Evolutionary conservation across 2,888 invertebrate species (phyloP).

Genomic region (Pachycephus smyrnensis): DNA sequence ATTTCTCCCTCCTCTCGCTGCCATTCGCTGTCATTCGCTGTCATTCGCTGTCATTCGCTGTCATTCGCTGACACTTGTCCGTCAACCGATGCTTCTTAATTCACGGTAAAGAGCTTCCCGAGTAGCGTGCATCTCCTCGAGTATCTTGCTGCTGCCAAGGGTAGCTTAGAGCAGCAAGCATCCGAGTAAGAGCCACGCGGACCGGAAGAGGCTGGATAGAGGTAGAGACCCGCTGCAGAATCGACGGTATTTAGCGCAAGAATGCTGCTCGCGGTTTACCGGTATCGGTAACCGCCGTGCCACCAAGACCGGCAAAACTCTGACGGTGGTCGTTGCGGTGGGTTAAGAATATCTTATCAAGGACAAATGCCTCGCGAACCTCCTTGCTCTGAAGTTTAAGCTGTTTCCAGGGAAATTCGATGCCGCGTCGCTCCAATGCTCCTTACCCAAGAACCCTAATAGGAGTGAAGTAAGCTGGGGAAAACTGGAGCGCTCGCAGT

Average conservation of each 20-base stretch:
- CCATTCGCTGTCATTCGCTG: no score
- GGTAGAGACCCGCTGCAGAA: background rate
- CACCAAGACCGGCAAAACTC: no score
- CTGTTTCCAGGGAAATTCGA: slow-evolving; percentile 4
- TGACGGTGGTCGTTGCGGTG: background rate
- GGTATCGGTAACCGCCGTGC: slow-evolving; percentile 29
- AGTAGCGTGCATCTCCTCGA: no score
- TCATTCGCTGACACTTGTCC: no score
- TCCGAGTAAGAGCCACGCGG: no score
- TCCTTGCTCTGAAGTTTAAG: slow-evolving; percentile 10
- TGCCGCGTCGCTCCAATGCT: no score
- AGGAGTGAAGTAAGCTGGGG: background rate
- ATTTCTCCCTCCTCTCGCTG: no score
- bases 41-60: no score
- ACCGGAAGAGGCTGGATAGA: no score
- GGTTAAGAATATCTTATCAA: slow-evolving; percentile 45
- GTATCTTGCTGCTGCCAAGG: no score
- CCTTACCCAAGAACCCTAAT: background rate
- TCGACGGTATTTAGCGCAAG: slow-evolving; percentile 43
- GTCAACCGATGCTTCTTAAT: no score
- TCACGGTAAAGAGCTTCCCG: background rate
- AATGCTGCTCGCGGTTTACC: slow-evolving; percentile 44
- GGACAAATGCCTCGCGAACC: slow-evolving; percentile 38
- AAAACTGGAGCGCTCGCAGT: background rate
- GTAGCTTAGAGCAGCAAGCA: no score